phyloP scores from a whole-genome alignment of 37 sponge, comb jelly and placozoan genomes.

The Haliclona indistincta region DNA sequence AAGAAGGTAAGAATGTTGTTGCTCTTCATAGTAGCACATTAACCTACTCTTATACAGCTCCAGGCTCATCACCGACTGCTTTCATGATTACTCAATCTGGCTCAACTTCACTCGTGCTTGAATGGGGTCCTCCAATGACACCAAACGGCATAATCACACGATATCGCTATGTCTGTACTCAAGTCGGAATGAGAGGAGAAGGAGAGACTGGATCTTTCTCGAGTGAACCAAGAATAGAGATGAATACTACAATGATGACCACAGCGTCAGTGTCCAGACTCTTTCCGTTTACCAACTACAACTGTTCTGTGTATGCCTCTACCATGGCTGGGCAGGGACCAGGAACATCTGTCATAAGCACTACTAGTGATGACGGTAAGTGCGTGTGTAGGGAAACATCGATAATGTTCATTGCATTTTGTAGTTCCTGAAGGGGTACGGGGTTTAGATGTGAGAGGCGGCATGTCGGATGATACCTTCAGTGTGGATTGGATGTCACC shows the following conservation, averaged over 20 bases:
- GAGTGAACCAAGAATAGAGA: too few species aligned
- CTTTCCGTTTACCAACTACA: not conserved
- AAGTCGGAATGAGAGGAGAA: not conserved
- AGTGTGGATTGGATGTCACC: too few species aligned
- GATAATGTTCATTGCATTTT: too few species aligned
- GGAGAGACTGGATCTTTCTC: not conserved
- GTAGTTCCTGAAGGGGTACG: too few species aligned
- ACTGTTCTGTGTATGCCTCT: not conserved
- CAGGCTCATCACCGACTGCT: not conserved
- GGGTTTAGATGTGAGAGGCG: too few species aligned
- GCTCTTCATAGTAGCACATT: too few species aligned
- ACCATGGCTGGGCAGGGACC: not conserved
- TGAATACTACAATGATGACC: not conserved
- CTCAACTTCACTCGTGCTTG: not conserved
- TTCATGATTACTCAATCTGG: not conserved
- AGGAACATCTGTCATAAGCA: too few species aligned
- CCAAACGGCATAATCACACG: not conserved
- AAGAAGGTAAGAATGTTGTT: not conserved
- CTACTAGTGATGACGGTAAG: too few species aligned
- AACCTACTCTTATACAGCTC: conserved; percentile 2
- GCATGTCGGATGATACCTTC: too few species aligned
- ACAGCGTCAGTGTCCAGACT: not conserved
- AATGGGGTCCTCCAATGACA: not conserved
- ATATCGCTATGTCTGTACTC: not conserved
- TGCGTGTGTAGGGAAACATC: too few species aligned